phyloP scores from a whole-genome alignment of 2,797 vertebrate genomes.

The Aldrovandia affinis region DNA sequence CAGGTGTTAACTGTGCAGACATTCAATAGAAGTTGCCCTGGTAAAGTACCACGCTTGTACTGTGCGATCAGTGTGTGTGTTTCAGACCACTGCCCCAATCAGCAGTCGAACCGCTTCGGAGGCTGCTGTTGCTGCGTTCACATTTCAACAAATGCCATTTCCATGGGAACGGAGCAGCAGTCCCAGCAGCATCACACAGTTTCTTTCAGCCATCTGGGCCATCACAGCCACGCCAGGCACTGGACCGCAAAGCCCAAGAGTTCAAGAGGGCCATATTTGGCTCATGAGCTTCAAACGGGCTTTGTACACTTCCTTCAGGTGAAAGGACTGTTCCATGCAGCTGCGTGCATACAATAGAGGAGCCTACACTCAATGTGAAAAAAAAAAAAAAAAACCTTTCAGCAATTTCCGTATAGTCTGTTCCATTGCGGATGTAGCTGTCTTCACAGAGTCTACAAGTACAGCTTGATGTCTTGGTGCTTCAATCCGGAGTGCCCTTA shows the following conservation, averaged over 20 bases:
- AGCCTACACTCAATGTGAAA: not conserved
- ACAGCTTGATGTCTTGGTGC: not conserved
- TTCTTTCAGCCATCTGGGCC: constrained; percentile 16
- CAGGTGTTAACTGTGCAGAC: constrained; percentile 2
- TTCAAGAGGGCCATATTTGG: not conserved
- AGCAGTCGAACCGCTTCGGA: not conserved
- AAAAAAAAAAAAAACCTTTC: not conserved
- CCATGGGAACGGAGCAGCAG: constrained; percentile 42
- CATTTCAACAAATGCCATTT: constrained; percentile 33
- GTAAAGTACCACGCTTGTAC: constrained; percentile 14
- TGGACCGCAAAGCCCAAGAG: not conserved
- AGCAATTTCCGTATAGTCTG: not conserved
- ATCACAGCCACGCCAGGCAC: not conserved
- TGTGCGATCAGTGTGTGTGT: not conserved
- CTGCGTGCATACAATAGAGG: not conserved
- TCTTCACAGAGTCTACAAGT: not conserved
- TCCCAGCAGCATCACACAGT: constrained; percentile 5
- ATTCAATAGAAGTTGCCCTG: constrained; percentile 21
- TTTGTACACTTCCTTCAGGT: not conserved
- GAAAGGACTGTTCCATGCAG: not conserved
- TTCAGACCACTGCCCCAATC: constrained; percentile 1
- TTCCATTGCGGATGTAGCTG: not conserved
- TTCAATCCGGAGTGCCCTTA: not conserved
- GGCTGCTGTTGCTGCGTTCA: not conserved
- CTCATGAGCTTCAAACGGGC: not conserved